A percentile compares a stretch with the other conserved stretches of the same genome.
phyloP scores from a whole-genome alignment of 2,113 vertebrate genomes.

The Nycticryphes semicollaris region DNA sequence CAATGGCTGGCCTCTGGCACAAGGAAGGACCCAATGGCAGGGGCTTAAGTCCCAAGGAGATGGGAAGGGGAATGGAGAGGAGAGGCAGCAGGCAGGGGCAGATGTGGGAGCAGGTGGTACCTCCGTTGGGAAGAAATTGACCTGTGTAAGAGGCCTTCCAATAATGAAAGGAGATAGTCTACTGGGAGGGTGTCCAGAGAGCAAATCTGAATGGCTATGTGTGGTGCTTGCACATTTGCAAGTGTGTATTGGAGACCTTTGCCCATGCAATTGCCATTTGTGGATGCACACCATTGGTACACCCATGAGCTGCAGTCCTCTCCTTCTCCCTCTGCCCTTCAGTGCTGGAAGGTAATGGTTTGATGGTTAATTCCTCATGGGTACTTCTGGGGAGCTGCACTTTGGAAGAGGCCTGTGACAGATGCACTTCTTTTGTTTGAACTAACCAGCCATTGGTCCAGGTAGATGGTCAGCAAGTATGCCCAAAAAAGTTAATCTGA shows the following conservation, averaged over 20 bases:
- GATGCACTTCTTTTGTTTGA: background rate
- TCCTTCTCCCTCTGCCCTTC: background rate
- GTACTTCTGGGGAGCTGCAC: background rate
- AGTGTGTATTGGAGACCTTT: background rate
- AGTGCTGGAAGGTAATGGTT: accelerated
- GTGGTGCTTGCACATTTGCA: background rate
- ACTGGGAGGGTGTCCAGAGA: background rate
- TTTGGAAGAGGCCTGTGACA: background rate
- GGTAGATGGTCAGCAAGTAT: background rate
- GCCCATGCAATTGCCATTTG: background rate
- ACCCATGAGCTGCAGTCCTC: background rate
- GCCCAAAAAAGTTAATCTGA: background rate
- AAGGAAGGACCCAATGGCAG: background rate
- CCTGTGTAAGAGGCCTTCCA: background rate
- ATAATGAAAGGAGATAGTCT: background rate
- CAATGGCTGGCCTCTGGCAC: background rate
- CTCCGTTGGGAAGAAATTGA: background rate
- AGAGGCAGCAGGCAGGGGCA: background rate
- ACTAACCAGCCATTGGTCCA: background rate
- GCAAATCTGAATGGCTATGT: background rate
- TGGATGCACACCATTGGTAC: background rate
- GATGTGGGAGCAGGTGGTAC: background rate
- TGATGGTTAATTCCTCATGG: background rate
- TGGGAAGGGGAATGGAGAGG: background rate
- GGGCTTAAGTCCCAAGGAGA: background rate